phyloP scores from a whole-genome alignment of 2,888 invertebrate species.

The Tinea semifulvella region DNA sequence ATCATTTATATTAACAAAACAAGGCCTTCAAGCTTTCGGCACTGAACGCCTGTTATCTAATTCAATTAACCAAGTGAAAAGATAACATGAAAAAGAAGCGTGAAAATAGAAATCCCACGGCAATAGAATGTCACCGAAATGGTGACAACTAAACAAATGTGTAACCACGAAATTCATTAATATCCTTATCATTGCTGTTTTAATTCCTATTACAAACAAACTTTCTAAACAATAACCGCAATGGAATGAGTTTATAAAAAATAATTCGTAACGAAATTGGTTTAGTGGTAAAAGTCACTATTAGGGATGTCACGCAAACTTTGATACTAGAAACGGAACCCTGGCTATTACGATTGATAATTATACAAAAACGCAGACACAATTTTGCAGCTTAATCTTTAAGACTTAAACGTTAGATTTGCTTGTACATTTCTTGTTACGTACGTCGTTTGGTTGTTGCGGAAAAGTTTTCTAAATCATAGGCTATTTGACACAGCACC shows the following conservation, averaged over 20 bases:
- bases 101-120: conserved; percentile 30
- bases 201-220: background rate
- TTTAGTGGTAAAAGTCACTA: background rate
- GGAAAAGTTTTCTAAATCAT: conserved; percentile 9
- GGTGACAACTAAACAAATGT: conserved; percentile 22
- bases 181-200: background rate
- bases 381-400: background rate
- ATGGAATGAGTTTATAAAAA: background rate
- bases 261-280: background rate
- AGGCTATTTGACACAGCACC: conserved; percentile 5
- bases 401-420: background rate
- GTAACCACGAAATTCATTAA: background rate
- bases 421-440: background rate
- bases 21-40: conserved; percentile 1
- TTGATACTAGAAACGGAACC: conserved; percentile 4
- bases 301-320: conserved; percentile 11
- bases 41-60: conserved; percentile 27
- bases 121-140: conserved; percentile 21
- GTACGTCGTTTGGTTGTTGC: background rate
- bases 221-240: background rate
- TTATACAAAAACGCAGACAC: background rate
- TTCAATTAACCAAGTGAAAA: conserved; percentile 33
- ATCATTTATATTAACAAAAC: conserved; percentile 5
- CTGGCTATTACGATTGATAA: background rate
- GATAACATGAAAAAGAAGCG: conserved; percentile 37